phyloP scores from a whole-genome alignment of 2,888 invertebrate species.

The Lobophora halterata region DNA sequence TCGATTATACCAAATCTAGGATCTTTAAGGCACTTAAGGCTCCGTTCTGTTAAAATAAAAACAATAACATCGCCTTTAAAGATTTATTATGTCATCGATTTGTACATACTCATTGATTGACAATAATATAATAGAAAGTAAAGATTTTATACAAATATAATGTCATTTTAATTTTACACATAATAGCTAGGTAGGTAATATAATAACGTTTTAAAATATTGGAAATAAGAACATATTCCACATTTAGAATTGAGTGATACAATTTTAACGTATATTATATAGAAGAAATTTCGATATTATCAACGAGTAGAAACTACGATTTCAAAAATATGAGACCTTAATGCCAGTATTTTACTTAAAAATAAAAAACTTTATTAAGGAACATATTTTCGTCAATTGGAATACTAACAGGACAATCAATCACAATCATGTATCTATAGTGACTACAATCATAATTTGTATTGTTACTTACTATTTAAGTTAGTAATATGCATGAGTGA shows the following conservation, averaged over 20 bases:
- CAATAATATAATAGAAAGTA: conserved; percentile 71
- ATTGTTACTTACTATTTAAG: no score
- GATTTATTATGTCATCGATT: conserved; percentile 72
- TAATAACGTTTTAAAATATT: conserved; percentile 50
- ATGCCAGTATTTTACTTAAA: conserved; percentile 69
- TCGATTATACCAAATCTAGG: no score
- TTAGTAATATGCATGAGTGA: conserved; percentile 33
- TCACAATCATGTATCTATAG: conserved; percentile 26
- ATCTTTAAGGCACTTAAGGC: no score
- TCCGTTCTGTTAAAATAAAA: conserved; percentile 17
- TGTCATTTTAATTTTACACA: conserved; percentile 69
- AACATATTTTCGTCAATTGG: conserved; percentile 52
- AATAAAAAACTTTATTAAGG: conserved; percentile 75
- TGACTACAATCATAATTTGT: no score
- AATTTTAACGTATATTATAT: conserved; percentile 31
- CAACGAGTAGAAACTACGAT: conserved; percentile 34
- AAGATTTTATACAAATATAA: conserved; percentile 77
- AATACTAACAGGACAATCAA: conserved; percentile 37
- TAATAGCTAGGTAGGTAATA: conserved; percentile 49
- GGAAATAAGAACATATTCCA: conserved; percentile 55
- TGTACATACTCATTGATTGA: conserved; percentile 75
- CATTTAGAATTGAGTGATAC: conserved; percentile 32
- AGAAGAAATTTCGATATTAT: no score
- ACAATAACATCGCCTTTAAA: conserved; percentile 58
- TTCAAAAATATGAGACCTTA: conserved; percentile 58